Evolutionary conservation across 2,113 vertebrate species (phyloP).

Genomic region (Actenoides hombroni): DNA sequence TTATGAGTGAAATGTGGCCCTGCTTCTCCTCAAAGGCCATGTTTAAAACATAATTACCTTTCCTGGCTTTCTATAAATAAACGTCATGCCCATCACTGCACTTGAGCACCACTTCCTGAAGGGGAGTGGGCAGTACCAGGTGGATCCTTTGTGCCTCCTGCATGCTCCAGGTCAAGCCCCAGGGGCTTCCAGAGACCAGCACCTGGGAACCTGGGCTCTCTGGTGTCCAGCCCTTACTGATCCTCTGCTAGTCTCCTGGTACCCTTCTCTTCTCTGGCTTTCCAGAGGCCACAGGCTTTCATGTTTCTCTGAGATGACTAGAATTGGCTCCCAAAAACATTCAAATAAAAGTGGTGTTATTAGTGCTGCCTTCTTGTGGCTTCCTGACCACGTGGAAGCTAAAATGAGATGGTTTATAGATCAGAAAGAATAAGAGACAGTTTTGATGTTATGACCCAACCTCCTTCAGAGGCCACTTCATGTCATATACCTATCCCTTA

Average conservation of each 20-base stretch:
- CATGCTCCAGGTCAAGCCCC: background rate
- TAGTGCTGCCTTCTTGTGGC: background rate
- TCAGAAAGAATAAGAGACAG: background rate
- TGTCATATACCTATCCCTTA: background rate
- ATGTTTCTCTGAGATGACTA: background rate
- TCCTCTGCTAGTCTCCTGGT: background rate
- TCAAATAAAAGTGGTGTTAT: background rate
- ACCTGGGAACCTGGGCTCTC: background rate
- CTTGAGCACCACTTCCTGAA: background rate
- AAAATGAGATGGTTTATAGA: background rate
- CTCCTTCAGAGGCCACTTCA: background rate
- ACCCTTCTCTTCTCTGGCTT: background rate
- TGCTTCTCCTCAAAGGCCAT: background rate
- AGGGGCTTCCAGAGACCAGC: background rate
- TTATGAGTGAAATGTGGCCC: background rate
- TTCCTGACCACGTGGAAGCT: background rate
- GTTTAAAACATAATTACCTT: background rate
- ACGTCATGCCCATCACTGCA: background rate
- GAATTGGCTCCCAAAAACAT: background rate
- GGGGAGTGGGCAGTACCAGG: background rate
- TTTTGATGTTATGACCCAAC: background rate
- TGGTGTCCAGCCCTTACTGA: background rate
- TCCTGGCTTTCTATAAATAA: background rate
- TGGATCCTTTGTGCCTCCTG: background rate
- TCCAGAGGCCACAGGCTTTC: background rate